A percentile compares a stretch with the other conserved stretches of the same genome.
Evolutionary conservation across 2,888 invertebrate species (phyloP).

Genomic region (Drosophila basisetae): DNA sequence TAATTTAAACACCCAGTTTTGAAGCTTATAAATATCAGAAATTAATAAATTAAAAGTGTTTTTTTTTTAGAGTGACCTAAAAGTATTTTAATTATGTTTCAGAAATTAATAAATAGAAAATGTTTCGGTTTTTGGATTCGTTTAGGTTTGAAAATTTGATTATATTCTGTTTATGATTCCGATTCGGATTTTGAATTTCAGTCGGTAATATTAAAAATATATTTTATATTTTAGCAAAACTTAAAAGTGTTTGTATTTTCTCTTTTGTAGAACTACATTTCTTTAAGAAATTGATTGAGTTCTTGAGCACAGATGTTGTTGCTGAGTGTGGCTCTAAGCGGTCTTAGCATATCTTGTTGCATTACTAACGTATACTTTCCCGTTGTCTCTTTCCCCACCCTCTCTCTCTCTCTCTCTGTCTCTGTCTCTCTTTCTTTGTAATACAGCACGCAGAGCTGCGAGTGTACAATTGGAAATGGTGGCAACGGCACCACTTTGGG

Average conservation of each 20-base stretch:
- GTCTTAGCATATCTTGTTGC: constrained; percentile 52
- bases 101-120: not conserved
- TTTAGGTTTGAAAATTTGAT: not conserved
- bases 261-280: not conserved
- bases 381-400: not conserved
- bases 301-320: not conserved
- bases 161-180: too few relatives aligned
- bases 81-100: not conserved
- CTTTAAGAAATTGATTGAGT: not conserved
- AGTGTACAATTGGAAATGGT: constrained; percentile 81
- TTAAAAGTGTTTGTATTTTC: not conserved
- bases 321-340: constrained; percentile 32
- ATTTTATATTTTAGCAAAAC: not conserved
- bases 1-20: not conserved
- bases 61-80: not conserved
- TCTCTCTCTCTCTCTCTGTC: not conserved
- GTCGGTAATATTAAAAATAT: not conserved
- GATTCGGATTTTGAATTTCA: not conserved
- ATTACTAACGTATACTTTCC: constrained; percentile 42
- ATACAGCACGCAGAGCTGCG: constrained; percentile 84
- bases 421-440: not conserved
- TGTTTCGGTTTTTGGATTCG: not conserved
- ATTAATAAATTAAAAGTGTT: not conserved
- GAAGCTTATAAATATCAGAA: not conserved
- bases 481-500: constrained; percentile 79